These are phyloP conservation scores for Agrochola macilenta DNA, from an alignment of 2,888 invertebrate species.

Conservation along the genomic window DNA sequence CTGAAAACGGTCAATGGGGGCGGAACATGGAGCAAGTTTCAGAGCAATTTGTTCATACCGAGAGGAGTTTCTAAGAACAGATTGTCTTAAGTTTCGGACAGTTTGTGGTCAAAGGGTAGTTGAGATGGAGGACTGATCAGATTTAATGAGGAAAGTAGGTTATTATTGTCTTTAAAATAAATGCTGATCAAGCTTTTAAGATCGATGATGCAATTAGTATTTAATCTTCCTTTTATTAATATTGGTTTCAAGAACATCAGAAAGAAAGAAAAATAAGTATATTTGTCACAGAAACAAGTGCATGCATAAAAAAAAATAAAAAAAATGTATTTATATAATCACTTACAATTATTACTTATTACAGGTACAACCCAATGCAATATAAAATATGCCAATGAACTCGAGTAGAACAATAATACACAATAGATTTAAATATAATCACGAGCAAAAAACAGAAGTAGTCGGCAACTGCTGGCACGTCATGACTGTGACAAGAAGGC, in stretches of 20 bases:
- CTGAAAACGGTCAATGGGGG: conserved; percentile 29
- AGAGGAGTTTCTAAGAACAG: conserved; percentile 27
- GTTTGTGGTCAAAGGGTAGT: conserved; percentile 29
- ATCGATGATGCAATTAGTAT: not conserved
- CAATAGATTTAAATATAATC: too few relatives aligned
- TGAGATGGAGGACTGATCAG: not conserved
- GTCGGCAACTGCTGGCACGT: too few relatives aligned
- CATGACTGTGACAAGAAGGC: too few relatives aligned
- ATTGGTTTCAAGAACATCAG: not conserved
- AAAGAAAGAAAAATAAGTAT: too few relatives aligned
- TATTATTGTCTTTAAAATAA: conserved; percentile 1
- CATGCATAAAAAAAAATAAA: too few relatives aligned
- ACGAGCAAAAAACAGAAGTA: too few relatives aligned
- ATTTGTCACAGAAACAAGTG: too few relatives aligned
- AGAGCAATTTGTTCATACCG: conserved; percentile 24
- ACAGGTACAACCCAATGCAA: too few relatives aligned
- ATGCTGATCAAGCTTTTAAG: not conserved
- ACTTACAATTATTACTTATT: too few relatives aligned
- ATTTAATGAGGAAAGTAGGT: conserved; percentile 16
- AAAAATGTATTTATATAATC: too few relatives aligned
- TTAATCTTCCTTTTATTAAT: not conserved
- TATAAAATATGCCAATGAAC: too few relatives aligned
- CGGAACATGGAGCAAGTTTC: conserved; percentile 14
- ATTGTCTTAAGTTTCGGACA: conserved; percentile 19
- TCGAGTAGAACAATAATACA: too few relatives aligned